phyloP scores from a whole-genome alignment of 2,888 invertebrate genomes.

The Timandra comae region DNA sequence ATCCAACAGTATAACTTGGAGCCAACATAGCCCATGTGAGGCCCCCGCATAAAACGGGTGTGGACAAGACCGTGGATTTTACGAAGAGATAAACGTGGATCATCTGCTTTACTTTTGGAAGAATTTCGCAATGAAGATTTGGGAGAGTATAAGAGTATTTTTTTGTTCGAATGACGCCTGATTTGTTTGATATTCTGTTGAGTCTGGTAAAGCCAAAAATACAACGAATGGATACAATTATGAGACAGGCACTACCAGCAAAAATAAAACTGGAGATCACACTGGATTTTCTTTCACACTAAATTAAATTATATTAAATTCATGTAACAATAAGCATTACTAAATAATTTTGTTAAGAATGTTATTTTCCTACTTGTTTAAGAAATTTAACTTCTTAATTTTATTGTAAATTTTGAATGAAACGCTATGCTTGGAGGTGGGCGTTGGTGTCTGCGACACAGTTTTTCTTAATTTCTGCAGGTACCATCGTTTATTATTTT shows the following conservation, averaged over 20 bases:
- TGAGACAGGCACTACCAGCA: slow-evolving; percentile 5
- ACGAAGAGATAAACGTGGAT: slow-evolving; percentile 3
- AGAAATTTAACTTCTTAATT: too few relatives aligned
- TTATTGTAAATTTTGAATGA: too few relatives aligned
- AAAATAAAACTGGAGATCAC: slow-evolving; percentile 5
- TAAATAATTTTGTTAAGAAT: too few relatives aligned
- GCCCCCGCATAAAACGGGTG: slow-evolving; percentile 4
- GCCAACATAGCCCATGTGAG: too few relatives aligned
- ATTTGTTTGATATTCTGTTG: slow-evolving; percentile 5
- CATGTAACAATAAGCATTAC: too few relatives aligned
- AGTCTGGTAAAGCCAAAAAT: slow-evolving; percentile 4
- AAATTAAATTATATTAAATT: too few relatives aligned
- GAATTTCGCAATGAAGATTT: slow-evolving; percentile 3
- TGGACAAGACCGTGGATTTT: slow-evolving; percentile 5
- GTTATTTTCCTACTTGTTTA: too few relatives aligned
- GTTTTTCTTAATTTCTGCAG: too few relatives aligned
- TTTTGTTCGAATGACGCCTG: slow-evolving; percentile 6
- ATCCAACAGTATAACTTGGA: too few relatives aligned
- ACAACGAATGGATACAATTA: slow-evolving; percentile 5
- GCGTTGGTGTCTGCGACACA: too few relatives aligned
- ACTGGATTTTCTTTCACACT: slow-evolving; percentile 1
- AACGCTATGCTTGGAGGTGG: too few relatives aligned
- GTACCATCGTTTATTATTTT: too few relatives aligned
- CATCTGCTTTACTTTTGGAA: slow-evolving; percentile 4
- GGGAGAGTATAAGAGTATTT: slow-evolving; percentile 5